Evolutionary conservation across 1,140 invertebrate genomes (phyloP), one percentile per base, ranked within the genome.

Genomic region (Drosophila prosaltans): DNA sequence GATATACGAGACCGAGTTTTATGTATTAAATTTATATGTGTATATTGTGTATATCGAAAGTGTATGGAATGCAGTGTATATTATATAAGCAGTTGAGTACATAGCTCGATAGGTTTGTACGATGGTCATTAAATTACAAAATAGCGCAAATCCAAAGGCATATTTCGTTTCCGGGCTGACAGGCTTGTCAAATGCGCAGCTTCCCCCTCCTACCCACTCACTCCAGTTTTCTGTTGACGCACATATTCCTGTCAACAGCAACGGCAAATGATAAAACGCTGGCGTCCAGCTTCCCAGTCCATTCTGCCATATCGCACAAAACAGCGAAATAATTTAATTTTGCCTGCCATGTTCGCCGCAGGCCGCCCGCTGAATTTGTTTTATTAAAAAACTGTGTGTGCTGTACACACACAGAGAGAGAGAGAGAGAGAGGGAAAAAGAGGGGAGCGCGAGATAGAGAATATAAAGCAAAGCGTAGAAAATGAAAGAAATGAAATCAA

Each of bases 321-420:
- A 74, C 65, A 74, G 64, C 67, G 74, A 89, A 89, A 89, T 83
- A 89, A 89, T 89, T 89, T 89, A 78, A 89, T 89, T 89, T 89
- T 72, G 76, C 78, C 72, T 89, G 84, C 84, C 84, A 88, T 89
- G 81, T 81, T 78, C 84, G 84, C 84, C 84, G 85, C 80, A 89
- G 84, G 84, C 78, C 67, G 67, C 69, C 80, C 77, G 84, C 70
- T 75, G 84, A 88, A 88, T 88, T 88, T 88, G 84, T 88, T 89
- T 88, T 88, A 88, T 89, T 88, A 89, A 88, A 88, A 88, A 88
- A 89, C 73, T 71, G 78, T 72, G 67, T 67, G 51, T 65, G 28
- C 58, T 57, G 30, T 41, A 76, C 63, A 76, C 66, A 54, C 68
- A 62, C 71, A 66, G 45, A 65, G 54, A 60, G 36, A 69, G 41